These are phyloP conservation scores for Prunella strophiata DNA, from an alignment of 2,797 vertebrate species.

Conservation along the genomic window DNA sequence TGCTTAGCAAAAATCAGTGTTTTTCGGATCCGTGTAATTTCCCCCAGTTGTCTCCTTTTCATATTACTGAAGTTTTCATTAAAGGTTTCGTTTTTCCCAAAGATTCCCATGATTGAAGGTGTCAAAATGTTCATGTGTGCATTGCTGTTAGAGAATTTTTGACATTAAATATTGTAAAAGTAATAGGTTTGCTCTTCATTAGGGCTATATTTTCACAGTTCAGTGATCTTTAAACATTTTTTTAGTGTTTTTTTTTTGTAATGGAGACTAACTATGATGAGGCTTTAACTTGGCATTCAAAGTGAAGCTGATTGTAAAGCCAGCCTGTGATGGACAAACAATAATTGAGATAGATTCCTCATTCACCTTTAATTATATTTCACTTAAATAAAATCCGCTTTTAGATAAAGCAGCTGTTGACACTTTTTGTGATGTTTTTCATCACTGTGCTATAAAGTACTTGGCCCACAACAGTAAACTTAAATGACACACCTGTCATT, in stretches of 20 bases:
- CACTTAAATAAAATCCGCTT: background rate
- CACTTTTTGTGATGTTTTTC: background rate
- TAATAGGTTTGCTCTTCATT: background rate
- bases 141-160: background rate
- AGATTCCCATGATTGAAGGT: background rate
- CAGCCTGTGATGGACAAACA: background rate
- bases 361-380: background rate
- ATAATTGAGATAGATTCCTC: background rate
- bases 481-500: background rate
- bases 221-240: background rate
- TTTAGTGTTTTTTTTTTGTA: background rate
- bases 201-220: background rate
- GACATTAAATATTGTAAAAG: background rate
- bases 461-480: background rate
- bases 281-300: background rate
- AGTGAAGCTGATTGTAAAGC: background rate
- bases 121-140: accelerated
- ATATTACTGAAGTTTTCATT: background rate
- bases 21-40: background rate
- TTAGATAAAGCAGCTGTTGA: background rate
- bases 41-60: background rate
- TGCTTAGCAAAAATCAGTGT: background rate
- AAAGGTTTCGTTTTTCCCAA: background rate
- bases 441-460: background rate
- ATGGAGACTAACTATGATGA: background rate